Evolutionary conservation across 2,113 vertebrate species (phyloP), one percentile per base, ranked within the genome.

Genomic region (Ivindomyrus marchei): DNA sequence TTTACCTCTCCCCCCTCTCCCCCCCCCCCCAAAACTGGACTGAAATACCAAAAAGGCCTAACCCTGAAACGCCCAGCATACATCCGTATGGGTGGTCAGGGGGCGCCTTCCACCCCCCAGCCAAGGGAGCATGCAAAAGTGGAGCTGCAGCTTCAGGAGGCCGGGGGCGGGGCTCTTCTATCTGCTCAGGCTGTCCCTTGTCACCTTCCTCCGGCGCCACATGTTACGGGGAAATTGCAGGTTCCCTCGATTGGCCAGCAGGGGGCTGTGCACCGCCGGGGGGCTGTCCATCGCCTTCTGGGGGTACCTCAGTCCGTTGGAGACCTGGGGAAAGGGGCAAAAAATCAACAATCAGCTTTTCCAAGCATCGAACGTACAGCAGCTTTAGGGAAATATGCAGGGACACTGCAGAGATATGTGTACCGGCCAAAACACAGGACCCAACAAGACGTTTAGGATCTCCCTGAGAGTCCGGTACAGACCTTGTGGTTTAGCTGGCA

Each of bases 171-270:
- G 0, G 21, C 3, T 47, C 2, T 4, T n/a, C 86, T 97, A 99
- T 98, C 98, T 97, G 96, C 97, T 99, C 94, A 98, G 97, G 93
- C 97, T 98, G 94, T 98, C 98, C 94, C 97, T 95, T 0, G 93
- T 87, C 91, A 96, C 96, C 94, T 98, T 99, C 92, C 97, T 97
- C 93, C 97, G 97, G 42, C 98, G 95, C 97, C 97, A 98, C 91
- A 96, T 97, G 88, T 95, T 97, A 89, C 97, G 98, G 95, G 97
- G 97, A 91, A 97, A 97, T 93, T 98, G 98, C 77, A 97, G 3
- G 94, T 95, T 94, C 88, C 93, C 92, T 36, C 93, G 94, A 92
- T 91, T 96, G 2, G 95, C 95, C 74, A 93, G 92, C 88, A 95
- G 94, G 0, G 96, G 94, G 90, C 94, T 95, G 94, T 96, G 98